phyloP scores from a whole-genome alignment of 2,888 invertebrate species.

The Himalopsyche anomala region DNA sequence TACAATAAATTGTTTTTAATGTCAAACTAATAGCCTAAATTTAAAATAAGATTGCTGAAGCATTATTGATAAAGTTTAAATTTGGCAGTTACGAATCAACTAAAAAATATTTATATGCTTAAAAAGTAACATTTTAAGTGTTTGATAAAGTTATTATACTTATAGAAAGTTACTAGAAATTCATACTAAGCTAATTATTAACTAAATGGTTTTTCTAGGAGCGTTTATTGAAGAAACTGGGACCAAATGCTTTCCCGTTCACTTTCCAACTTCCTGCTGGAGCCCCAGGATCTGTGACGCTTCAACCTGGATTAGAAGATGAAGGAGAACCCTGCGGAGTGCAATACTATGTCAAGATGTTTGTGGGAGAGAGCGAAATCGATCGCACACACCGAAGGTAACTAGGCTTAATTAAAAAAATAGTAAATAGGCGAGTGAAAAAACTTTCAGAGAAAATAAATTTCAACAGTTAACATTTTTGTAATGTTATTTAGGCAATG shows the following conservation, averaged over 20 bases:
- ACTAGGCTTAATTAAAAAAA: too few species aligned
- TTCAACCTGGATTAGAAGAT: conserved; percentile 91
- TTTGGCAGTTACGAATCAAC: conserved; percentile 49
- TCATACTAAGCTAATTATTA: conserved; percentile 55
- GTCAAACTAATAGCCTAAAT: too few species aligned
- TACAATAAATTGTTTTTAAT: too few species aligned
- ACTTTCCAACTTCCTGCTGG: conserved; percentile 87
- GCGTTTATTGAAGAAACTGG: conserved; percentile 90
- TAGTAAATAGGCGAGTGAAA: too few species aligned
- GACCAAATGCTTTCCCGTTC: conserved; percentile 90
- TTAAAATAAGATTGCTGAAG: too few species aligned
- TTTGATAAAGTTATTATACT: too few species aligned
- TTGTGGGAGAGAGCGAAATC: conserved; percentile 86
- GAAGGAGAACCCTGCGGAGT: conserved; percentile 95
- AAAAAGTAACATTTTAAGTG: too few species aligned
- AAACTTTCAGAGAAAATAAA: too few species aligned
- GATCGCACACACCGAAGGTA: conserved; percentile 89
- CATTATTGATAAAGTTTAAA: too few species aligned
- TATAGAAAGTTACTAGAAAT: too few species aligned
- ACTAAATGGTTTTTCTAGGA: conserved; percentile 75
- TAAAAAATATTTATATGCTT: conserved; percentile 49
- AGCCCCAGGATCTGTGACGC: conserved; percentile 93
- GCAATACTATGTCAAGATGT: conserved; percentile 93
- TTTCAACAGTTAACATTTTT: too few species aligned
- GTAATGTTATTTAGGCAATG: too few species aligned